Evolutionary conservation across 1,140 invertebrate species (phyloP), one percentile per base, ranked within the genome.

Genomic region (Yoshiicerus persimilis): DNA sequence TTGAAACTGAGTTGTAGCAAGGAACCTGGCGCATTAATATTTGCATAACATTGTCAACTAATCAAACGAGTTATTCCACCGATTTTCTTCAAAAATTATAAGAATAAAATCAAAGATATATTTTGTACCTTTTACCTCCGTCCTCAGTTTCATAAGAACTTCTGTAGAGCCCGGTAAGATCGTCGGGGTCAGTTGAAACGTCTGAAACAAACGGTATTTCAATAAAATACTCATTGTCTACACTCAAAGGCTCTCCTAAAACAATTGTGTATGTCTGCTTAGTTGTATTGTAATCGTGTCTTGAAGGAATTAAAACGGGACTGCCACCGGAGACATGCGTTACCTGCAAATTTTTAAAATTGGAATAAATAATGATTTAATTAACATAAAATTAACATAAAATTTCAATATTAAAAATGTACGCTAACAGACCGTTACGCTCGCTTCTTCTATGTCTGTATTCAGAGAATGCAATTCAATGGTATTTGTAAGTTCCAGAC

Each of bases 1-100:
- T 13, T 64, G 64, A 9, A 86, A 86, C 11, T 88, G 88, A 30
- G 88, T 88, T 16, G 85, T 64, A 20, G 88, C 88, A 10, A 86
- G 27, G 23, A 25, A 88, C 62, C 77, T 80, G 11, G n/a, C n/a
- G n/a, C n/a, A n/a, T n/a, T n/a, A 9, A 10, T 25, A 23, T 66
- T 25, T 20, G n/a, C n/a, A n/a, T n/a, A n/a, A n/a, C n/a, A n/a
- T n/a, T n/a, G n/a, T n/a, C n/a, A n/a, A n/a, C n/a, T n/a, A n/a
- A n/a, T n/a, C n/a, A n/a, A n/a, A n/a, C n/a, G n/a, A n/a, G n/a
- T n/a, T n/a, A n/a, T n/a, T n/a, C n/a, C n/a, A n/a, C n/a, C n/a
- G n/a, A n/a, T n/a, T n/a, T n/a, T n/a, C n/a, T n/a, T n/a, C n/a
- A n/a, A n/a, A n/a, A n/a, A n/a, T n/a, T 47, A 9, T 30, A 41